Conservation (phyloP, 2,113 vertebrate species). For the Lepus europaeus region DNA sequence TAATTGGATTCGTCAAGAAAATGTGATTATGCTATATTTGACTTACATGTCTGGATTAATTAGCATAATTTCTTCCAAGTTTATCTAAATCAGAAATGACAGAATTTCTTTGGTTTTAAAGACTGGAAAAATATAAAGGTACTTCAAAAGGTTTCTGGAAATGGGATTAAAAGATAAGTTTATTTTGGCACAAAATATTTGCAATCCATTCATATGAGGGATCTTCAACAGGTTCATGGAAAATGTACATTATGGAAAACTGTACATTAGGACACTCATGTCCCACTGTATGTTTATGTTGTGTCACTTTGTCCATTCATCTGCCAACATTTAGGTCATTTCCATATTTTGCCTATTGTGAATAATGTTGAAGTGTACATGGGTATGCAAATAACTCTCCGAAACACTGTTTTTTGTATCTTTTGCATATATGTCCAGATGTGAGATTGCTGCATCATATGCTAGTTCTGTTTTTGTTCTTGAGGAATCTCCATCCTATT, state of each 20-base stretch:
- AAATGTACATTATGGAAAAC: too few relatives aligned
- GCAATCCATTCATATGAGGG: too few relatives aligned
- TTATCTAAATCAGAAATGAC: neutral
- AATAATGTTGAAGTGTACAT: neutral
- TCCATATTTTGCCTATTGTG: neutral
- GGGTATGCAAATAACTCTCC: neutral
- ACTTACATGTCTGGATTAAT: neutral
- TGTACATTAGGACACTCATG: neutral
- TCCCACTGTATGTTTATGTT: neutral
- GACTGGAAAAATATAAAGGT: neutral
- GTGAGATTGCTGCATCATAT: neutral
- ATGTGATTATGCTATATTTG: neutral
- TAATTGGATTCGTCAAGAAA: neutral
- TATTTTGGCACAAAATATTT: too few relatives aligned
- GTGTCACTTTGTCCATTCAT: neutral
- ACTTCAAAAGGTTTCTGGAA: too few relatives aligned
- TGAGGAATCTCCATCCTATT: neutral
- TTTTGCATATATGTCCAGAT: neutral
- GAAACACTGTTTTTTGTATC: neutral
- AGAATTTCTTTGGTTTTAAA: neutral
- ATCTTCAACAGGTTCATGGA: too few relatives aligned
- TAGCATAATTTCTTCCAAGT: neutral
- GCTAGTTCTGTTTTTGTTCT: neutral
- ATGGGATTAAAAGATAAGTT: too few relatives aligned
- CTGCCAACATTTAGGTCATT: neutral